phyloP scores from a whole-genome alignment of 2,113 vertebrate species.

The Dicentrarchus labrax region DNA sequence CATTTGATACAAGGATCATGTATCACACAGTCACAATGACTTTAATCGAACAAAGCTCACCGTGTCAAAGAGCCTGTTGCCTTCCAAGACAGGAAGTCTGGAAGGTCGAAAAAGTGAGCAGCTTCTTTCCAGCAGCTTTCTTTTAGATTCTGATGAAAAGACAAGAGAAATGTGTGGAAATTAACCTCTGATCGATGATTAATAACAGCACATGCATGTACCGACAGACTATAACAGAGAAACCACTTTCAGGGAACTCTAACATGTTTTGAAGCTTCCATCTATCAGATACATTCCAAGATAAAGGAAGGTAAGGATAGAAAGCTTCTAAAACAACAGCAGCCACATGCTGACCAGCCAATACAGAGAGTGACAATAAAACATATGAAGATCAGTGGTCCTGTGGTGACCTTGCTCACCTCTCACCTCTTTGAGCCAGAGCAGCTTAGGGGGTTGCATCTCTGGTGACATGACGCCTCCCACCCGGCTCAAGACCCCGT shows the following conservation, averaged over 20 bases:
- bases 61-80: constrained; percentile 92
- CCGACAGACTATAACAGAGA: neutral
- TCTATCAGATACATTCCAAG: neutral
- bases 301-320: neutral
- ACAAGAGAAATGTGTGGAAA: neutral
- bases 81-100: constrained; percentile 97
- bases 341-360: neutral
- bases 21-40: neutral
- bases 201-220: neutral
- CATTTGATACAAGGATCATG: constrained; percentile 12
- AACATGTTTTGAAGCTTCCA: neutral
- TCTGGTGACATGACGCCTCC: constrained; percentile 97
- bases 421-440: constrained; percentile 97
- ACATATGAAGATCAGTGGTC: constrained; percentile 2
- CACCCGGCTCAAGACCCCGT: constrained; percentile 87
- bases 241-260: neutral
- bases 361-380: constrained; percentile 24
- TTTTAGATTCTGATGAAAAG: constrained; percentile 77
- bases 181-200: neutral
- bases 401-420: constrained; percentile 72
- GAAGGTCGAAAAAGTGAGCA: constrained; percentile 95
- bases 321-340: constrained; percentile 1
- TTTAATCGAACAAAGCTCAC: constrained; percentile 72
- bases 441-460: constrained; percentile 97
- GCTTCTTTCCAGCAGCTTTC: constrained; percentile 83